Base-by-base conservation (phyloP, 1,140 invertebrate genomes). In the Brachionus koreanus region DNA sequence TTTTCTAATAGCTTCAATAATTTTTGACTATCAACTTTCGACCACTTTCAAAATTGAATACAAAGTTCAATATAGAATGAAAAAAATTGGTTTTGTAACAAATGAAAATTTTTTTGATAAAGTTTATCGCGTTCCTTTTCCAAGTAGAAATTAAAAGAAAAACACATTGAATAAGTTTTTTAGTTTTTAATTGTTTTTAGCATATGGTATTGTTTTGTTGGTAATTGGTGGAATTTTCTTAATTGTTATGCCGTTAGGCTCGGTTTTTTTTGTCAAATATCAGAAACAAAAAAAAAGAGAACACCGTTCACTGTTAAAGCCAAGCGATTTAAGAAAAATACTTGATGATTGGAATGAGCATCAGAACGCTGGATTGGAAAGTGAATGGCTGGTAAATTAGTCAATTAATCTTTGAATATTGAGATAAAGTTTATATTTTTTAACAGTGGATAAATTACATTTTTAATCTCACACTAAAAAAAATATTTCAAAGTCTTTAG, bases 121-220 rank as follows among this genome's bases (percentile, higher is more conserved):
- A 16, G 39, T 19, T 6, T 77, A 57, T 19, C 19, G 29, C n/a
- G 74, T 77, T n/a, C 74, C 74, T 10, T 77, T 77, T 61, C 74
- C 39, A 52, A 25, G 74, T 77, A 37, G 23, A 29, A 13, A n/a
- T 35, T 25, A 65, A 12, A 25, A 4, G 65, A 42, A 37, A 35
- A 16, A 42, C 5, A 23, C 3, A 37, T 35, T 42, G n/a, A n/a
- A n/a, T n/a, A 5, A 4, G 16, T 9, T 74, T 10, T 2, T 49
- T 61, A n/a, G 7, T 49, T 19, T 12, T 61, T 33, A n/a, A 6
- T 10, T n/a, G 9, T 61, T 49, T 25, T 52, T 29, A 77, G 74
- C 9, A 5, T 61, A 25, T 33, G 43, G 13, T 0, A 77, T 77
- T 61, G 74, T 16, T 33, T 52, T 77, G 74, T 10, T 52, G n/a